phyloP scores from a whole-genome alignment of 2,888 invertebrate species.

The Acanthosepion lycidas region DNA sequence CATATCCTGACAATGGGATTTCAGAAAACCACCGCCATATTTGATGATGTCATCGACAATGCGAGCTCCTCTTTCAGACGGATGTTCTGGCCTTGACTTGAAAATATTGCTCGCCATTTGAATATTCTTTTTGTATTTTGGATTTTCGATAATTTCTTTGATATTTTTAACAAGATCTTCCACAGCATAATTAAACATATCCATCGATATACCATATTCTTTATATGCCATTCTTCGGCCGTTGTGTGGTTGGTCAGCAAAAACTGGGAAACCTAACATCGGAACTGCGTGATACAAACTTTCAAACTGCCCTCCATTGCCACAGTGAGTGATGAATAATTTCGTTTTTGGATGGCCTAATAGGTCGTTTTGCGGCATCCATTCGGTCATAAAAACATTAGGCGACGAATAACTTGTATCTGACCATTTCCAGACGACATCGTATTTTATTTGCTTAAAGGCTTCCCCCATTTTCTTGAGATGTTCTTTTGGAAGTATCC shows the following conservation, averaged over 20 bases:
- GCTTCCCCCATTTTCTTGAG: constrained; percentile 50
- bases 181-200: constrained; percentile 49
- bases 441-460: constrained; percentile 49
- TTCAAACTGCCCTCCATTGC: constrained; percentile 58
- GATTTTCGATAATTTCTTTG: constrained; percentile 52
- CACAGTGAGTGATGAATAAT: constrained; percentile 58
- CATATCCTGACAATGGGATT: constrained; percentile 56
- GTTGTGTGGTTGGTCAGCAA: constrained; percentile 56
- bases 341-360: constrained; percentile 49
- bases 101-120: constrained; percentile 54
- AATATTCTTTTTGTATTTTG: constrained; percentile 52
- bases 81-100: constrained; percentile 50
- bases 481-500: constrained; percentile 50
- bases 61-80: constrained; percentile 58
- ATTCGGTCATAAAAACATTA: constrained; percentile 48
- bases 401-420: neutral
- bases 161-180: constrained; percentile 53
- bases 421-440: constrained; percentile 40
- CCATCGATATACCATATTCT: constrained; percentile 56
- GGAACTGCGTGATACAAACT: constrained; percentile 57
- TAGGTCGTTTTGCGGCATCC: constrained; percentile 56
- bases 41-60: constrained; percentile 64
- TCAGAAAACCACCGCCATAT: constrained; percentile 60
- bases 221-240: constrained; percentile 50
- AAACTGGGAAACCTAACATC: constrained; percentile 55